phyloP scores from a whole-genome alignment of 2,113 vertebrate species.

The Ahaetulla prasina region DNA sequence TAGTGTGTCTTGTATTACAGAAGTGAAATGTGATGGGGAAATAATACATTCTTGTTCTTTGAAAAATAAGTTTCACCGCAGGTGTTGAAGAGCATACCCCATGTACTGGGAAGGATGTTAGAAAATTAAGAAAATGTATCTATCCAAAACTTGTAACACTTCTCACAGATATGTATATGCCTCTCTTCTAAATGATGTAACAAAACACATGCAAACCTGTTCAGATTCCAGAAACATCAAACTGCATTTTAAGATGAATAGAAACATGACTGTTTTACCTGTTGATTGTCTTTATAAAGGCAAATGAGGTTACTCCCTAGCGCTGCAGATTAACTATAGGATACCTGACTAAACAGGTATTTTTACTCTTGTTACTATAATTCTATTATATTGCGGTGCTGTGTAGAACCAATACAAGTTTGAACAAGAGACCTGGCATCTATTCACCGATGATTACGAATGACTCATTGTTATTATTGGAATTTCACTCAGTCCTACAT shows the following conservation, averaged over 20 bases:
- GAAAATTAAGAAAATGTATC: background rate
- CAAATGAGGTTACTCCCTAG: background rate
- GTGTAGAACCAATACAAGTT: constrained; percentile 8
- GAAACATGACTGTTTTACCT: background rate
- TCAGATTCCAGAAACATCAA: background rate
- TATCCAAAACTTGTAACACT: background rate
- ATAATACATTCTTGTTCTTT: no score
- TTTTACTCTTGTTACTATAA: constrained; percentile 26
- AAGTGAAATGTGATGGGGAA: background rate
- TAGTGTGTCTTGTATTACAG: background rate
- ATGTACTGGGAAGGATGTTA: background rate
- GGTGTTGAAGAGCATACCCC: background rate
- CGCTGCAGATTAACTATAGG: background rate
- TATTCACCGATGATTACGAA: background rate
- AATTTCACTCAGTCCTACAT: background rate
- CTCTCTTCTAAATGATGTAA: background rate
- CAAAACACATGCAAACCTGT: background rate
- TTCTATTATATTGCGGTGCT: constrained; percentile 5
- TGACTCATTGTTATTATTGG: background rate
- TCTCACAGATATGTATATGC: background rate
- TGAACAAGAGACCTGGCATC: constrained; percentile 15
- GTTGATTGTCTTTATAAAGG: background rate
- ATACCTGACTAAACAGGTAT: constrained; percentile 52
- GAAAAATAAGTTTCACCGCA: background rate
- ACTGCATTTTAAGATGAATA: background rate